These are phyloP conservation scores for Platycheirus albimanus DNA, from an alignment of 2,888 invertebrate genomes.

Conservation along the genomic window DNA sequence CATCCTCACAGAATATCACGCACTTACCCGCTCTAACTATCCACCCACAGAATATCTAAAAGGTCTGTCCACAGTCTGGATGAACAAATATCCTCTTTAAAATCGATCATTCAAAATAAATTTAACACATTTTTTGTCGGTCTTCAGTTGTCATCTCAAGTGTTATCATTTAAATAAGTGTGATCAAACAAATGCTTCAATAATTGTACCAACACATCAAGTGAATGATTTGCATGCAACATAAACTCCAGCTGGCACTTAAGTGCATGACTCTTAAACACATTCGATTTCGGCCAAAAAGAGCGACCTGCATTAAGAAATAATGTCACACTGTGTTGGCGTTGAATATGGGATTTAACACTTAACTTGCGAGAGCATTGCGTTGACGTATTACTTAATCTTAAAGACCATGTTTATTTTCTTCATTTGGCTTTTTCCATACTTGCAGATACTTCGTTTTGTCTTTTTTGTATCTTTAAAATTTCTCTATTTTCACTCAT, in stretches of 20 bases:
- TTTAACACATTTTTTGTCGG: too few species aligned
- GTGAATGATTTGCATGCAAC: too few species aligned
- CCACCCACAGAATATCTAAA: too few species aligned
- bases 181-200: too few species aligned
- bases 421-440: conserved; percentile 1
- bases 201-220: too few species aligned
- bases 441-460: background rate
- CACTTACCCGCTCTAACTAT: too few species aligned
- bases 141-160: too few species aligned
- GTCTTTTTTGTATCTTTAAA: conserved; percentile 1
- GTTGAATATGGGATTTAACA: conserved; percentile 52
- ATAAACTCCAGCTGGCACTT: conserved; percentile 47
- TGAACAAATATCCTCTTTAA: too few species aligned
- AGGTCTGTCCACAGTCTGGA: too few species aligned
- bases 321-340: conserved; percentile 52
- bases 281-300: conserved; percentile 16
- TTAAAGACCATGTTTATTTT: conserved; percentile 8
- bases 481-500: conserved; percentile 29
- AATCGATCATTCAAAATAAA: too few species aligned
- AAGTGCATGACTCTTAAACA: conserved; percentile 16
- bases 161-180: too few species aligned
- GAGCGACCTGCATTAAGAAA: conserved; percentile 48
- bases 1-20: too few species aligned
- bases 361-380: conserved; percentile 42
- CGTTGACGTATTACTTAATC: conserved; percentile 45